Evolutionary conservation across 2,113 vertebrate genomes (phyloP).

Genomic region (Periophthalmodon schlosseri): DNA sequence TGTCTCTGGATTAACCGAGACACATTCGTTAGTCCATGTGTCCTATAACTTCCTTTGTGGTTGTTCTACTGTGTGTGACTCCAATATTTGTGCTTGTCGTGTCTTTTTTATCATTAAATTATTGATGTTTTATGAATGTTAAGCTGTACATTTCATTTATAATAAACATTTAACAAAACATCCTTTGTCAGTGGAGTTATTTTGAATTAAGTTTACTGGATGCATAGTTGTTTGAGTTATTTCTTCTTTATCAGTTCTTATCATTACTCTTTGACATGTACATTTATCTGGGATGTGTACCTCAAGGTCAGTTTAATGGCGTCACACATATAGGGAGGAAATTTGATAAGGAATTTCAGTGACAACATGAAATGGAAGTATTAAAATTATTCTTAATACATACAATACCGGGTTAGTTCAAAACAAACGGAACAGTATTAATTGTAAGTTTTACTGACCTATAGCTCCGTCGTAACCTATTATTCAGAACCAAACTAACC

Average conservation of each 20-base stretch:
- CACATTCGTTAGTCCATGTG: conserved; percentile 4
- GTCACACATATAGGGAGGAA: neutral
- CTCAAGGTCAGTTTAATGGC: neutral
- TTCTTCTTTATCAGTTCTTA: neutral
- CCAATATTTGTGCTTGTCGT: conserved; percentile 38
- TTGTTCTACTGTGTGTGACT: conserved; percentile 56
- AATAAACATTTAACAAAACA: conserved; percentile 58
- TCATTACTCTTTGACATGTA: neutral
- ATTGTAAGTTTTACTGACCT: no score
- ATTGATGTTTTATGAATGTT: conserved; percentile 57
- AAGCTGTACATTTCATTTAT: conserved; percentile 57
- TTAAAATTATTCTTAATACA: neutral
- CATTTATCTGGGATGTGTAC: neutral
- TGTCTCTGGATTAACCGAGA: conserved; percentile 33
- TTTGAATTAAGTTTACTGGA: neutral
- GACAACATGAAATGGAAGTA: neutral
- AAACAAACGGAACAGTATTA: neutral
- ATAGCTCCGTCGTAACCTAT: no score
- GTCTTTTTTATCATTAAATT: conserved; percentile 68
- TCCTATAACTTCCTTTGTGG: conserved; percentile 26
- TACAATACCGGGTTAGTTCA: neutral
- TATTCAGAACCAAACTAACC: neutral
- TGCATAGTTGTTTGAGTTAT: neutral
- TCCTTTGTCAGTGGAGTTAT: neutral
- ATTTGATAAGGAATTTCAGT: neutral